A percentile compares a stretch with the other conserved stretches of the same genome.
These are phyloP conservation scores for Gibbula magus DNA, from an alignment of 2,888 invertebrate genomes.

Conservation along the genomic window DNA sequence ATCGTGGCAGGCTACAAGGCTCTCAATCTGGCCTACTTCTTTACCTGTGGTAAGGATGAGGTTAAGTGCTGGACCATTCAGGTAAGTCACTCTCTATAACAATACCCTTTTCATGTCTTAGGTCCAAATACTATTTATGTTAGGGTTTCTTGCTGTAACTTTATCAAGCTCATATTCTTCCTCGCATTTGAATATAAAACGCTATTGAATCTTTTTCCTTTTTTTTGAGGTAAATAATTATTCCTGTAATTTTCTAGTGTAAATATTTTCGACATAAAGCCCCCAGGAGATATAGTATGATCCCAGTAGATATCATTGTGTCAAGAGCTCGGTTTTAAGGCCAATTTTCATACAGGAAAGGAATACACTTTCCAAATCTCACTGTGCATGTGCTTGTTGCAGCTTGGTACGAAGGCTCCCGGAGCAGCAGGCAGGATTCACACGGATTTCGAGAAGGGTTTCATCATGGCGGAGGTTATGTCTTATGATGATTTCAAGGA, in stretches of 20 bases:
- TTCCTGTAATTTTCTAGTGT: too few species aligned
- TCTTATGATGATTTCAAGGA: conserved; percentile 97
- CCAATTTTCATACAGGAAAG: too few species aligned
- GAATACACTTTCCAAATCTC: too few species aligned
- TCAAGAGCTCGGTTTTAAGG: too few species aligned
- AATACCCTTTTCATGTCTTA: neutral
- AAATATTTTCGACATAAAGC: neutral
- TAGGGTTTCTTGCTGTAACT: too few species aligned
- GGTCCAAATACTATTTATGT: too few species aligned
- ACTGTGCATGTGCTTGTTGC: conserved; percentile 36
- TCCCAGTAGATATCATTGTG: too few species aligned
- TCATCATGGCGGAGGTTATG: conserved; percentile 99
- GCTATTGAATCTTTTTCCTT: too few species aligned
- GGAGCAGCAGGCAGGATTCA: conserved; percentile 99
- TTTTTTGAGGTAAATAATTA: too few species aligned
- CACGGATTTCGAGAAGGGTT: conserved; percentile 99
- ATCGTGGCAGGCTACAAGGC: conserved; percentile 98
- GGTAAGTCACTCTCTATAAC: conserved; percentile 77
- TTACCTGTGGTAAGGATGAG: conserved; percentile 97
- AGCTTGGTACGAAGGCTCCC: conserved; percentile 98
- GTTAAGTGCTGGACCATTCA: conserved; percentile 99
- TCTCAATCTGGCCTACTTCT: conserved; percentile 97
- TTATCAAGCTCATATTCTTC: too few species aligned
- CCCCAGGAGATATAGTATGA: neutral
- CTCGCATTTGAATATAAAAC: too few species aligned